Conservation (phyloP, 2,888 invertebrate genomes). For the Flabesymbios commensalis region DNA sequence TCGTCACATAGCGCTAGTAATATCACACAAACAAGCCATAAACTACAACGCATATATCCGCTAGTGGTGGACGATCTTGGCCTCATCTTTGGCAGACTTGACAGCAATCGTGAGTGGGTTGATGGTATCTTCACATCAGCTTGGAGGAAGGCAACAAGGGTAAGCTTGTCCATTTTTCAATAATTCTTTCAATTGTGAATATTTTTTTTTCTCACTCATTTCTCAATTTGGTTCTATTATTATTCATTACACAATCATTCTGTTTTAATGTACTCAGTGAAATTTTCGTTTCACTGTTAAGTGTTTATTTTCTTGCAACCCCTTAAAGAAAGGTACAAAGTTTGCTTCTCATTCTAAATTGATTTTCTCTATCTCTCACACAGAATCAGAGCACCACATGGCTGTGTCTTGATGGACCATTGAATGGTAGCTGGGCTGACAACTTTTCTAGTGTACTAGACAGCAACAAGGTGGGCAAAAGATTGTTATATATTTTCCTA, state of each 20-base stretch:
- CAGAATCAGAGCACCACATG: slow-evolving; percentile 60
- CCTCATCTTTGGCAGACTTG: slow-evolving; percentile 57
- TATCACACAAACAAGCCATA: slow-evolving; percentile 51
- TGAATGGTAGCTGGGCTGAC: slow-evolving; percentile 57
- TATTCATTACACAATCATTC: no score
- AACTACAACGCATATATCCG: slow-evolving; percentile 57
- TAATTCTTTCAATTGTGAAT: no score
- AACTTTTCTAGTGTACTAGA: slow-evolving; percentile 56
- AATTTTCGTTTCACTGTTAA: no score
- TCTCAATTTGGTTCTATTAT: no score
- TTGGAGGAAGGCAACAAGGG: slow-evolving; percentile 59
- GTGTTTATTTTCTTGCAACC: no score
- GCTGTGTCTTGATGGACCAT: slow-evolving; percentile 58
- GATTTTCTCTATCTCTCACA: no score
- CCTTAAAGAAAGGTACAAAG: no score
- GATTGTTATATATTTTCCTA: no score
- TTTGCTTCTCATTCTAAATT: no score
- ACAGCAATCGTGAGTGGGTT: slow-evolving; percentile 57
- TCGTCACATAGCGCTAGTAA: slow-evolving; percentile 32
- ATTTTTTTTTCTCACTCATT: no score
- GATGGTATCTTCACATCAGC: slow-evolving; percentile 61
- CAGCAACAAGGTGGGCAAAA: slow-evolving; percentile 43
- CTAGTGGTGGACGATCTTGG: slow-evolving; percentile 56
- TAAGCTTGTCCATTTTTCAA: no score
- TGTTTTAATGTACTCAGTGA: no score